Base-by-base conservation (phyloP, 2,888 invertebrate species). In the Noctua janthina region DNA sequence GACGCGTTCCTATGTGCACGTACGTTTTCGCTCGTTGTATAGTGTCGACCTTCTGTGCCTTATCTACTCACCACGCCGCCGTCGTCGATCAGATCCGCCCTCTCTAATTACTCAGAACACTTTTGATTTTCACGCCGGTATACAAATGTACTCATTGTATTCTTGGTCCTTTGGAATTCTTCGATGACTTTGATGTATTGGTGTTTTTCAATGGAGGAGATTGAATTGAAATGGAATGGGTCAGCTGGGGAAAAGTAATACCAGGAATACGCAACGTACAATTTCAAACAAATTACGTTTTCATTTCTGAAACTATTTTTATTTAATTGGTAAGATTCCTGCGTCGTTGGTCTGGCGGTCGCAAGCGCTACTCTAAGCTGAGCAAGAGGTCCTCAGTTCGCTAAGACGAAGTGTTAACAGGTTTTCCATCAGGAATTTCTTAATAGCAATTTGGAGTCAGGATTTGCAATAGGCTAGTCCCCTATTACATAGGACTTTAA, bases 31-130 rank as follows among this genome's bases (percentile, higher is more conserved):
- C 2, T n/a, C 10, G 15, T 39, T 56, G 46, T 67, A n/a, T 2
- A 7, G n/a, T 11, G 1, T 66, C 0, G 29, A n/a, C 54, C 68
- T 81, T 69, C 74, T 81, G 74, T 23, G 13, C 2, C 0, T 7
- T 54, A 29, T 13, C 8, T 39, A 13, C 20, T 15, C 1, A 43
- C 4, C 11, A 13, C 62, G 3, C 10, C 68, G 7, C 56, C 35
- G 77, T 68, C 81, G 69, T 81, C 76, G 78, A 80, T 83, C 87
- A 49, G 78, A 80, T 84, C 82, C 88, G 81, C 89, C 86, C 79
- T 86, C 82, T 89, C 82, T 89, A 89, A 89, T 89, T 89, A 89
- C 89, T 89, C 87, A 79, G 77, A 82, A 78, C 83, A 88, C 84
- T 87, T 83, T 83, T 84, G 86, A 82, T 81, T 85, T 74, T 79